Base-by-base conservation (phyloP, 2,888 invertebrate species). In the Melikaiella ostensackeni region DNA sequence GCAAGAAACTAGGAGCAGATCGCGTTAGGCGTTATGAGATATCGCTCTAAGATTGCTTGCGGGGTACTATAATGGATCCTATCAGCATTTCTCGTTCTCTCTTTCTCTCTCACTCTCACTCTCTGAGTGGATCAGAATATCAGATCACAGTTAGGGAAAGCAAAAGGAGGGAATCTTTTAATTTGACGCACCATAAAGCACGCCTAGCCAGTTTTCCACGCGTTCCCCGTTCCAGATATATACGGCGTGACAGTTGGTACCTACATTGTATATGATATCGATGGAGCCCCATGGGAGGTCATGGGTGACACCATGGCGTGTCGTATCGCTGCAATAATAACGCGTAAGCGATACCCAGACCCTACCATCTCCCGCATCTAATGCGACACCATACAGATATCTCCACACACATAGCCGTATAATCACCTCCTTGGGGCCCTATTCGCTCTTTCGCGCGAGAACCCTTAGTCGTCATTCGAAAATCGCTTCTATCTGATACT, bases 131-230 rank as follows among this genome's bases (percentile, higher is more conserved):
- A 80, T 80, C 81, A 66, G 79, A 77, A 79, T 78, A 73, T 81
- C 81, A 66, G 79, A 77, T 80, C 79, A 73, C 77, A 80, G 79
- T 80, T 77, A 78, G 80, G 80, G 82, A 77, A 80, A 77, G 55
- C 78, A 76, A 79, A 80, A 89, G 88, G 82, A 89, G 91, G 89
- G 90, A 91, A 91, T 91, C 91, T 91, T 91, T 91, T 91, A 91
- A 91, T 91, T 91, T 91, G 91, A 91, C 91, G 91, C 88, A 84
- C 89, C 91, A 91, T 91, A 91, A 91, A 91, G 91, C 91, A 91
- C 90, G 88, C 87, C 88, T 85, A 85, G 86, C 82, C 87, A 83
- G 86, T 87, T 83, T 86, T 86, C 84, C 86, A 83, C 82, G 86
- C 85, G 80, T 81, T 84, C 84, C 83, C 81, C 78, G 78, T 79